Evolutionary conservation across 2,888 invertebrate species (phyloP).

Genomic region (Leucophenga maculata): DNA sequence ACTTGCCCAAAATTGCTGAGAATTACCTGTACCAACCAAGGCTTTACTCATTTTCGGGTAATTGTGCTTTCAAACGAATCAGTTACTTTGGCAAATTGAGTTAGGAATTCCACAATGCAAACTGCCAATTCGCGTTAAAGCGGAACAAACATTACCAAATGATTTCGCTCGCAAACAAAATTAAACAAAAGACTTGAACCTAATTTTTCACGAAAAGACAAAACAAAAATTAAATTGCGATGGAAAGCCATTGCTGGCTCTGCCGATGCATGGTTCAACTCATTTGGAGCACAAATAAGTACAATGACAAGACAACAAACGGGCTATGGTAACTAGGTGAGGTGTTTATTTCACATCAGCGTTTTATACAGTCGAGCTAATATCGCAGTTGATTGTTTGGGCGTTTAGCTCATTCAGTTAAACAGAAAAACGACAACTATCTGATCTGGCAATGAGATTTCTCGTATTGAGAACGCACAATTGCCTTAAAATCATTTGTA

Average conservation of each 20-base stretch:
- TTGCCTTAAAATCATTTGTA: no score
- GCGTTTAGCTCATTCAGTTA: no score
- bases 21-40: neutral
- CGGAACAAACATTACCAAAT: neutral
- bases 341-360: no score
- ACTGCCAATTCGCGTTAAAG: neutral
- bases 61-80: neutral
- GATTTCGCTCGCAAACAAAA: neutral
- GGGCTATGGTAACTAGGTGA: no score
- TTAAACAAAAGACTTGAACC: neutral
- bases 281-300: neutral
- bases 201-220: neutral
- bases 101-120: neutral
- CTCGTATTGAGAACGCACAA: no score
- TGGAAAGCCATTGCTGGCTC: no score
- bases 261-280: neutral
- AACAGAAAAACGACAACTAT: no score
- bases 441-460: no score
- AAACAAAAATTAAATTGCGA: neutral
- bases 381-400: no score
- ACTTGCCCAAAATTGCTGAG: neutral
- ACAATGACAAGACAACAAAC: neutral
- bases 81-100: neutral
- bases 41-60: constrained; percentile 4
- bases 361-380: no score